Base-by-base conservation (phyloP, 2,113 vertebrate genomes). In the Pseudorectes ferrugineus region DNA sequence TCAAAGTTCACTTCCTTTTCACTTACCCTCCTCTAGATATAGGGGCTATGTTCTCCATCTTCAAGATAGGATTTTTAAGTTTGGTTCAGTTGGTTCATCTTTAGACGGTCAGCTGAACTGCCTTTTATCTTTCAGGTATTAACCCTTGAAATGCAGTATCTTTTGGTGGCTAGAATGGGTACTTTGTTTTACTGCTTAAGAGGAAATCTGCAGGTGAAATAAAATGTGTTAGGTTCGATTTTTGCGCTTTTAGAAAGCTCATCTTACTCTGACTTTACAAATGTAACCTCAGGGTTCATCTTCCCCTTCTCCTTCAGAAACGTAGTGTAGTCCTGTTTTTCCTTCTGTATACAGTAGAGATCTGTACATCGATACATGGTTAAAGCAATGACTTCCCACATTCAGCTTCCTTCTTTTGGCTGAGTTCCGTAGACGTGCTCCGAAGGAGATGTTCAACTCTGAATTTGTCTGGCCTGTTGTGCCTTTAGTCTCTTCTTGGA, bases 281-380 rank as follows among this genome's bases (percentile, higher is more conserved):
- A 62, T 75, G 16, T 54, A 70, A 54, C 28, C 6, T 61, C 21
- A 51, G 42, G 14, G 17, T 62, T 91, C 38, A 40, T 57, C 23
- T 76, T 84, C 31, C 10, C 7, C 17, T 77, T 58, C 87, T 61
- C 11, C 43, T 80, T 79, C 38, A 51, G 67, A 73, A 86, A 25
- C 49, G 19, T 1, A 36, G 3, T 12, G 3, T 26, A 3, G 3
- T 75, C 8, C 17, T 49, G 15, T 84, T 95, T 75, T 28, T 40
- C 48, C 67, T 66, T 71, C 63, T 68, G 29, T 59, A 4, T 49
- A 29, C 2, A 5, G 28, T 40, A 36, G 20, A 20, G 61, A 33
- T 49, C 17, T 66, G 8, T 36, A 49, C 20, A 6, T 21, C 70
- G 12, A 16, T 2, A 0, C 20, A 7, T 7, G 1, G 2, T 63